These are phyloP conservation scores for Hydrochoerus hydrochaeris DNA, from an alignment of 2,113 vertebrate species.

Conservation along the genomic window DNA sequence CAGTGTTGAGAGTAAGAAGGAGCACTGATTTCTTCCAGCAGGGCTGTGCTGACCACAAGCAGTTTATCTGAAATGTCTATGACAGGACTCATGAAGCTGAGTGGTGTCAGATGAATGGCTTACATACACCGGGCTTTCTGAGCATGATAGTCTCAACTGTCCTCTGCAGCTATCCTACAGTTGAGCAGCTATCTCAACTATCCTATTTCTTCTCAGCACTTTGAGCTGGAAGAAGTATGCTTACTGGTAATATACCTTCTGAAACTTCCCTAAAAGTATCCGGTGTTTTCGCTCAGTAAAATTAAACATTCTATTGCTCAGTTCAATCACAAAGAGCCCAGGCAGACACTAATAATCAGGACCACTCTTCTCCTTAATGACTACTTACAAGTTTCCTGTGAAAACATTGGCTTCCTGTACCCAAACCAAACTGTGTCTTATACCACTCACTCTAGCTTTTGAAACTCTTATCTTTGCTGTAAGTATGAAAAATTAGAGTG, in stretches of 20 bases:
- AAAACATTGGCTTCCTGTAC: not conserved
- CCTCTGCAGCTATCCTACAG: not conserved
- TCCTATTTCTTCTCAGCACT: not conserved
- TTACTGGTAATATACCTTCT: not conserved
- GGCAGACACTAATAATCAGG: not conserved
- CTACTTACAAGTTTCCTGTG: not conserved
- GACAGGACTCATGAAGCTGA: too few relatives aligned
- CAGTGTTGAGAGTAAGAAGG: slow-evolving; percentile 37
- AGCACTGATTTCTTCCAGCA: not conserved
- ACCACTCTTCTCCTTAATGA: not conserved
- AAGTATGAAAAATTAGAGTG: slow-evolving; percentile 51
- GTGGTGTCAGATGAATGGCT: not conserved
- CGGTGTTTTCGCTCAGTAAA: not conserved
- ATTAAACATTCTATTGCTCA: not conserved
- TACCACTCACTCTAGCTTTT: not conserved
- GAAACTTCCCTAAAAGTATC: not conserved
- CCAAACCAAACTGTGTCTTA: not conserved
- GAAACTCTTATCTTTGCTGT: not conserved
- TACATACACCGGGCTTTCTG: not conserved
- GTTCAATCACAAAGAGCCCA: not conserved
- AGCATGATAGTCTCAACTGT: not conserved
- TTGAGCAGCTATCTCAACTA: too few relatives aligned
- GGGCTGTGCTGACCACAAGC: slow-evolving; percentile 6
- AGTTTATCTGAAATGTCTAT: not conserved
- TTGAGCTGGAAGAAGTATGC: not conserved